Base-by-base conservation (phyloP, 2,113 vertebrate genomes). In the Fregetta grallaria region DNA sequence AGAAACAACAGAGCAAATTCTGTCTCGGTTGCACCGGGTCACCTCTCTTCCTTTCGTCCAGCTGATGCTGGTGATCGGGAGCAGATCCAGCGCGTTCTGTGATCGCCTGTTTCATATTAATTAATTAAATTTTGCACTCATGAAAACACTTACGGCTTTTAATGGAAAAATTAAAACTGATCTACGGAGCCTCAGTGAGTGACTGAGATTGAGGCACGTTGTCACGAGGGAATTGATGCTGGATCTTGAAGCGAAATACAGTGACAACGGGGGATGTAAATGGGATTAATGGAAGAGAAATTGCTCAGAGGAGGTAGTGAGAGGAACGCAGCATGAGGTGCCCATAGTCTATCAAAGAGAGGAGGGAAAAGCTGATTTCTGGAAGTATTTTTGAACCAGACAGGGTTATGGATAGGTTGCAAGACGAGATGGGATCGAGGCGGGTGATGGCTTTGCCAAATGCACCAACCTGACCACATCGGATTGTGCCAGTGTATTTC, bases 181-280 rank as follows among this genome's bases (percentile, higher is more conserved):
- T 68, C 61, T 58, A 7, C 0, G 2, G 47, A 83, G 63, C 18
- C n/a, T 32, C 11, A 1, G 19, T n/a, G 42, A 53, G n/a, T 6
- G 30, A 18, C 49, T 59, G 78, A 90, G 68, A 7, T 40, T 42
- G 53, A 73, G 55, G 76, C 42, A 18, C 0, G 0, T 71, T 36
- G 30, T 53, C 56, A 11, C 0, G 0, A 50, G 56, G 86, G 83
- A 58, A 42, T 14, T 16, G 18, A 3, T 12, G 74, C 59, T 26
- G 44, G 53, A 22, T 42, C 27, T 71, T 44, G 20, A 38, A 49
- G 75, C 71, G 44, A 65, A 73, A 19, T 4, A 4, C 6, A 2
- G 68, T n/a, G 73, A 53, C 23, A 56, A 13, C 0, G 3, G 8
- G 38, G 76, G 79, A 18, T 76, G 20, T 22, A 32, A 59, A 45